Evolutionary conservation across 64 coral and sea anemone genomes (phyloP).

Genomic region (Montipora cactus): DNA sequence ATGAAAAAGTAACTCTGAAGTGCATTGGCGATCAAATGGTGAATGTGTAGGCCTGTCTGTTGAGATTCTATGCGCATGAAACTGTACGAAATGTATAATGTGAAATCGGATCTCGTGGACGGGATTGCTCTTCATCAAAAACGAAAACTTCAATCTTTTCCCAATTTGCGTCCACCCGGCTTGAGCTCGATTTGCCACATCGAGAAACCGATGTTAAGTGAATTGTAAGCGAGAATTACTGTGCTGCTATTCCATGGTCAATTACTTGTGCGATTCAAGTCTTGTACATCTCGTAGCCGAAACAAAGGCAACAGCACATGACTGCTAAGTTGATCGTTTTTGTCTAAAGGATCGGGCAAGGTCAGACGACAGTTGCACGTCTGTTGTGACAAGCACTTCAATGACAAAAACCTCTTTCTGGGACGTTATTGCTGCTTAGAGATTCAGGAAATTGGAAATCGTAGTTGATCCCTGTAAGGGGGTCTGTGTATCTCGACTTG

Average conservation of each 20-base stretch:
- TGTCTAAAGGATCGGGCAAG: conserved; percentile 9
- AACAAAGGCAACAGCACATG: neutral
- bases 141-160: neutral
- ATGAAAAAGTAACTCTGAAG: neutral
- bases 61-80: neutral
- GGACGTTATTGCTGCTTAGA: neutral
- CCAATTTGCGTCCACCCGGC: neutral
- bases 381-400: too few relatives aligned
- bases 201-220: neutral
- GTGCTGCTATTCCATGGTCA: neutral
- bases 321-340: conserved; percentile 3
- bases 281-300: neutral
- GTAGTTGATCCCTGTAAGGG: too few relatives aligned
- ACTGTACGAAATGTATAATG: neutral
- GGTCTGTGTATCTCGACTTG: too few relatives aligned
- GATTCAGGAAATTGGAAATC: too few relatives aligned
- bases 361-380: neutral
- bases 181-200: neutral
- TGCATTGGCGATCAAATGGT: neutral
- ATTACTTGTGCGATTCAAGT: conserved; percentile 11
- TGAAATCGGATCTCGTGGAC: neutral
- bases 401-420: neutral
- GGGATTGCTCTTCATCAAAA: neutral
- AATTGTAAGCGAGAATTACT: neutral
- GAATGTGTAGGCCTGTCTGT: neutral